Evolutionary conservation across 2,113 vertebrate species (phyloP).

Genomic region (Heterocephalus glaber): DNA sequence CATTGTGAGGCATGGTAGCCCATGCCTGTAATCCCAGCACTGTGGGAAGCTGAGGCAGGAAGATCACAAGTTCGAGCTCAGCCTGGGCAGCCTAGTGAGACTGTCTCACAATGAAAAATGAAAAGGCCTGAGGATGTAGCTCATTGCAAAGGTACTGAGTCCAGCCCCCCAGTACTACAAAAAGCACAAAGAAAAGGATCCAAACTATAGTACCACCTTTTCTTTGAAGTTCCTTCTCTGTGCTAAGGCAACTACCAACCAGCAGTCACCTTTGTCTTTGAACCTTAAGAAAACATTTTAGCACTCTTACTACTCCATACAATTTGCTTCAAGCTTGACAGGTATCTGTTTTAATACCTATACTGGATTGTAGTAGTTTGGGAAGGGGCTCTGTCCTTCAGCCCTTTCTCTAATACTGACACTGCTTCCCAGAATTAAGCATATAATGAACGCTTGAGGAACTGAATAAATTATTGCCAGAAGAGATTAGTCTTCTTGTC

Average conservation of each 20-base stretch:
- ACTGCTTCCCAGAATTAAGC: conserved; percentile 50
- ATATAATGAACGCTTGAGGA: conserved; percentile 41
- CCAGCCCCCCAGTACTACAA: background rate
- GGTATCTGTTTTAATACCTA: background rate
- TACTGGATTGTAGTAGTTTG: background rate
- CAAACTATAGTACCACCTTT: background rate
- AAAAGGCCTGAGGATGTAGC: background rate
- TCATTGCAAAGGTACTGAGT: background rate
- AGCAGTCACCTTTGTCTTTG: background rate
- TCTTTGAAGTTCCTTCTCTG: background rate
- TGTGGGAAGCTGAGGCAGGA: background rate
- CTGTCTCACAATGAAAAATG: background rate
- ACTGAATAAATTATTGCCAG: conserved; percentile 56
- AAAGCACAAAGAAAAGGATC: background rate
- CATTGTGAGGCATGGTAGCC: background rate
- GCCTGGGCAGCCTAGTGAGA: background rate
- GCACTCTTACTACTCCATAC: background rate
- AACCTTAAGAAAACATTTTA: background rate
- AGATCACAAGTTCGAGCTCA: background rate
- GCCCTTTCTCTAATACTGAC: background rate
- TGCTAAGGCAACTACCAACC: background rate
- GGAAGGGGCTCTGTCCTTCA: conserved; percentile 1
- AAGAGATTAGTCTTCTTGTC: conserved; percentile 30
- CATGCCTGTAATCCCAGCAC: background rate
- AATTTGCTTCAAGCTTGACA: background rate